A percentile compares a stretch with the other conserved stretches of the same genome.
Conservation (phyloP, 2,888 invertebrate species). For the Ophion ellenae region DNA sequence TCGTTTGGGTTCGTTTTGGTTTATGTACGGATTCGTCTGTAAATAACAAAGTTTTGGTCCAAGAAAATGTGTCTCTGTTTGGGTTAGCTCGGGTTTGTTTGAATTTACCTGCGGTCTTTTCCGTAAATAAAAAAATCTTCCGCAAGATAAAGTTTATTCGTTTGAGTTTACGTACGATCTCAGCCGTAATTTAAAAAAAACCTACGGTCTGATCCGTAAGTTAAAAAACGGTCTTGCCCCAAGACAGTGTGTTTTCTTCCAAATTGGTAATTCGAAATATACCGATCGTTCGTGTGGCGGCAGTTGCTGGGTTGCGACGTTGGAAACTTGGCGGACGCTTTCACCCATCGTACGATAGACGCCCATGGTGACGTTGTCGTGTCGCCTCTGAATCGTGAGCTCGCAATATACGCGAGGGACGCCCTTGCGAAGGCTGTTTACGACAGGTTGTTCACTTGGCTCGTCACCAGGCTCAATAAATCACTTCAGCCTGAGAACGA, state of each 20-base stretch:
- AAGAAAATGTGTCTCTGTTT: no score
- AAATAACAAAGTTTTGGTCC: conserved; percentile 71
- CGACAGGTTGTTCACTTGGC: conserved; percentile 95
- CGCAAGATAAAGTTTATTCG: no score
- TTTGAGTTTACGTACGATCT: no score
- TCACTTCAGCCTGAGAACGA: conserved; percentile 87
- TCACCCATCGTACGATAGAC: conserved; percentile 94
- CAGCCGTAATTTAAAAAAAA: conserved; percentile 4
- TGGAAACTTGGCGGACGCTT: conserved; percentile 88
- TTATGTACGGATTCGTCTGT: conserved; percentile 87
- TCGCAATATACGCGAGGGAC: conserved; percentile 94
- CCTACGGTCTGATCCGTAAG: no score
- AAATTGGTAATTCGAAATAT: neutral
- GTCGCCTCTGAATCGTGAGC: conserved; percentile 91
- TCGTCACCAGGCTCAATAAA: conserved; percentile 91
- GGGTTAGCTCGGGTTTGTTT: no score
- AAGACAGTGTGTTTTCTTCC: no score
- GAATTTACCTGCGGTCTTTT: conserved; percentile 85
- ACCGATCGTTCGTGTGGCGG: neutral
- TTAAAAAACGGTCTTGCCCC: no score
- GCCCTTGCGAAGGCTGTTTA: conserved; percentile 96
- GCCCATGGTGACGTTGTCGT: conserved; percentile 93
- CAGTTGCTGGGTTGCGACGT: conserved; percentile 91
- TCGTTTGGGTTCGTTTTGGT: no score
- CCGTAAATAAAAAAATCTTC: conserved; percentile 84